Evolutionary conservation across 2,113 vertebrate genomes (phyloP).

Genomic region (Rhinolophus ferrumequinum): DNA sequence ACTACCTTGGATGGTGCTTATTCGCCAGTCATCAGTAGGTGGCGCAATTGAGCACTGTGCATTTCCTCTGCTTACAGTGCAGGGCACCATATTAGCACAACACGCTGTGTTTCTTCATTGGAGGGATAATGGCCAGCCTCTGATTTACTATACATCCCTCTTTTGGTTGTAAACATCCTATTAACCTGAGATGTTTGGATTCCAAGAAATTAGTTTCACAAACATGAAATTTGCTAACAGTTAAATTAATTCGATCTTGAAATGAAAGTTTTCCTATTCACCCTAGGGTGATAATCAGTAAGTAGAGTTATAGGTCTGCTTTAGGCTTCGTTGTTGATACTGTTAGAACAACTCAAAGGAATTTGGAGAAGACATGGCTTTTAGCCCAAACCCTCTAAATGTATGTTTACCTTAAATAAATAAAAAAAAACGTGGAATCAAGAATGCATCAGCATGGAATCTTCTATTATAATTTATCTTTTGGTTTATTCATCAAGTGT

Average conservation of each 20-base stretch:
- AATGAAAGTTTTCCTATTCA: not conserved
- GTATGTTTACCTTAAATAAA: not conserved
- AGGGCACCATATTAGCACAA: not conserved
- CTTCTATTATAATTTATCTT: not conserved
- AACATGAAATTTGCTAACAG: not conserved
- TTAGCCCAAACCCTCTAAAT: not conserved
- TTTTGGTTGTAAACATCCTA: not conserved
- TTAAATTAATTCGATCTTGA: not conserved
- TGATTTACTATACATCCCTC: not conserved
- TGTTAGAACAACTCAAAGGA: not conserved
- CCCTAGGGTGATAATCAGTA: not conserved
- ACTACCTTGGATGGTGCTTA: not conserved
- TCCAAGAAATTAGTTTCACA: not conserved
- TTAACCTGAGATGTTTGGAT: slow-evolving; percentile 3
- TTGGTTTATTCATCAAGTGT: slow-evolving; percentile 10
- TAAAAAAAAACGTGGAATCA: not conserved
- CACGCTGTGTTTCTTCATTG: not conserved
- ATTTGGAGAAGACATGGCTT: not conserved
- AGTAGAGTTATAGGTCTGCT: not conserved
- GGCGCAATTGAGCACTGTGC: rapidly evolving
- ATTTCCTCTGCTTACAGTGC: rapidly evolving
- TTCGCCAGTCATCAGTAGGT: not conserved
- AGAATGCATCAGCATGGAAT: not conserved
- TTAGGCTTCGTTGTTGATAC: not conserved
- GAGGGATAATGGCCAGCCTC: not conserved